phyloP scores from a whole-genome alignment of 1,140 invertebrate species.

The Bombus polaris region DNA sequence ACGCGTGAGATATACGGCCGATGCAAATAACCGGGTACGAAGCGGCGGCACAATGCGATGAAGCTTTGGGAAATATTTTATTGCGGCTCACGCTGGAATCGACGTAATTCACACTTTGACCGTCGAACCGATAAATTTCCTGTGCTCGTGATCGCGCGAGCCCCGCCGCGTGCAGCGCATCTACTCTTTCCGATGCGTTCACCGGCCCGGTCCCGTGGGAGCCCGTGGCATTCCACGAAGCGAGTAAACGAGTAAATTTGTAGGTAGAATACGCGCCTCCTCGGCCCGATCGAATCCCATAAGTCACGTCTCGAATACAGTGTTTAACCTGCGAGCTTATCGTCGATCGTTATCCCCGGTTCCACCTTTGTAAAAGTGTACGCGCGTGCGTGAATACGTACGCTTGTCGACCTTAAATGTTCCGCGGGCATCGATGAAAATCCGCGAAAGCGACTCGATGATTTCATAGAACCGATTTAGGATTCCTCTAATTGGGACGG shows the following conservation, averaged over 20 bases:
- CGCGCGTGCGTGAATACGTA: background rate
- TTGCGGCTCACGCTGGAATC: slow-evolving; percentile 31
- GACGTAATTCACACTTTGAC: slow-evolving; percentile 58
- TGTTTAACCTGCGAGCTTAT: slow-evolving; percentile 65
- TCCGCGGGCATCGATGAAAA: slow-evolving; percentile 27
- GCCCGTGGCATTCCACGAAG: slow-evolving; percentile 55
- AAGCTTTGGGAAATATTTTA: slow-evolving; percentile 50
- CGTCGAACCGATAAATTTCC: slow-evolving; percentile 59
- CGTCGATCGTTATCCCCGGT: slow-evolving; percentile 60
- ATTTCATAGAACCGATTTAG: background rate
- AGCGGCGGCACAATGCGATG: slow-evolving; percentile 26
- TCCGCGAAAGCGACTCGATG: slow-evolving; percentile 21
- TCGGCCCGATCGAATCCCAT: slow-evolving; percentile 62
- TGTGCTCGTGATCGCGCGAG: slow-evolving; percentile 19
- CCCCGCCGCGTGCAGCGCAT: background rate
- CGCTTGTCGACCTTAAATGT: slow-evolving; percentile 24
- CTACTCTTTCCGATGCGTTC: background rate
- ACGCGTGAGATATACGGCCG: slow-evolving; percentile 32
- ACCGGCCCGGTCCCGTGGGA: slow-evolving; percentile 30
- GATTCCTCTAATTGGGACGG: background rate
- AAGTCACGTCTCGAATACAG: slow-evolving; percentile 68
- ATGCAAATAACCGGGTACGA: slow-evolving; percentile 39
- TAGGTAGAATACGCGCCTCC: slow-evolving; percentile 59
- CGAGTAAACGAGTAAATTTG: slow-evolving; percentile 69
- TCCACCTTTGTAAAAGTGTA: background rate